A percentile compares a stretch with the other conserved stretches of the same genome.
phyloP scores from a whole-genome alignment of 2,113 vertebrate genomes.

The Urocolius indicus region DNA sequence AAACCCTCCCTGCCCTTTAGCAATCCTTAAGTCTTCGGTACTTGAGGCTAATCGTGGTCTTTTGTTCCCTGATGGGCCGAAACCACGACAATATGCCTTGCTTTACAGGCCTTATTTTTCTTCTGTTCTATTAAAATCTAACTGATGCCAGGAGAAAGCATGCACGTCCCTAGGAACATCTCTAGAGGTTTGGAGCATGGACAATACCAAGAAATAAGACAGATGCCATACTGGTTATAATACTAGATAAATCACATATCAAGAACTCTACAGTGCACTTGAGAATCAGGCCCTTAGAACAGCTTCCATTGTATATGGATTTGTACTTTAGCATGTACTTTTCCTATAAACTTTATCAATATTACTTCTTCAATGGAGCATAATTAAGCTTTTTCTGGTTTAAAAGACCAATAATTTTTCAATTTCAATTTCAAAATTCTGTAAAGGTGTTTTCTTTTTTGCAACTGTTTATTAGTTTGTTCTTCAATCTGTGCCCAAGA shows the following conservation, averaged over 20 bases:
- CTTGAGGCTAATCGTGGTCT: no score
- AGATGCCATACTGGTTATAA: fast-evolving
- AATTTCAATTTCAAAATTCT: background rate
- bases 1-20: no score
- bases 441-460: background rate
- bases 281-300: background rate
- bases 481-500: background rate
- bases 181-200: background rate
- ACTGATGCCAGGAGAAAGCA: background rate
- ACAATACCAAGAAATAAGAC: background rate
- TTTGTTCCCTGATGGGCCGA: no score
- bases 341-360: background rate
- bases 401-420: background rate
- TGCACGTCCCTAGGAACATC: background rate
- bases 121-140: background rate
- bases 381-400: background rate
- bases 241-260: background rate
- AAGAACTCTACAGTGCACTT: background rate
- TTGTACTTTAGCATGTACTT: background rate
- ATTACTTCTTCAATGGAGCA: background rate
- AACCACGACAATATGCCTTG: no score
- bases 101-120: background rate
- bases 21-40: no score
- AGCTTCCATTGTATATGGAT: background rate
- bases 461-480: background rate